Conservation (phyloP, 2,797 vertebrate species). For the Chiroxiphia lanceolata region DNA sequence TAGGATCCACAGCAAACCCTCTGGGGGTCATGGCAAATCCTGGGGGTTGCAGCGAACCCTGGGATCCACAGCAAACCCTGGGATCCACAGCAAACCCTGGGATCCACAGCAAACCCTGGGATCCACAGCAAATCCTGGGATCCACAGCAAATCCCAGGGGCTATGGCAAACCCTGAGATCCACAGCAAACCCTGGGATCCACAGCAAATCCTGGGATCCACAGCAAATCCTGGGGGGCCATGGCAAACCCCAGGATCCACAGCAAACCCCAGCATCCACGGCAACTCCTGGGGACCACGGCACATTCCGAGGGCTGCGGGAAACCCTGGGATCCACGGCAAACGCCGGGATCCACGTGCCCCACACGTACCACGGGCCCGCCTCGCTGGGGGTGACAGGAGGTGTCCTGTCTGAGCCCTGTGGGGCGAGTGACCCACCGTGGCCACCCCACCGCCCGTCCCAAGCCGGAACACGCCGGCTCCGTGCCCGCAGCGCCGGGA, state of each 20-base stretch:
- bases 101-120: neutral
- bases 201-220: neutral
- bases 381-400: accelerated
- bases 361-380: accelerated
- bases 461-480: accelerated
- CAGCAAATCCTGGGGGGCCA: no score
- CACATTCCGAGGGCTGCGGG: neutral
- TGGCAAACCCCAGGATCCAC: neutral
- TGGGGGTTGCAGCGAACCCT: neutral
- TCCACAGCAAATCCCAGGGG: no score
- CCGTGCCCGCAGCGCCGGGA: accelerated
- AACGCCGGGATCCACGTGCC: accelerated
- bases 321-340: neutral
- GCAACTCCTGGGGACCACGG: no score
- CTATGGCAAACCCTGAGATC: no score
- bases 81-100: neutral
- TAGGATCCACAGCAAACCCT: no score
- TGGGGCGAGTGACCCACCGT: accelerated
- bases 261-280: neutral
- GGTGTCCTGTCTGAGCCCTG: neutral
- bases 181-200: neutral
- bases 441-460: accelerated
- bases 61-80: neutral
- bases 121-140: no score
- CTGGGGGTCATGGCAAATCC: no score